Evolutionary conservation across 2,888 invertebrate species (phyloP).

Genomic region (Luperina testacea): DNA sequence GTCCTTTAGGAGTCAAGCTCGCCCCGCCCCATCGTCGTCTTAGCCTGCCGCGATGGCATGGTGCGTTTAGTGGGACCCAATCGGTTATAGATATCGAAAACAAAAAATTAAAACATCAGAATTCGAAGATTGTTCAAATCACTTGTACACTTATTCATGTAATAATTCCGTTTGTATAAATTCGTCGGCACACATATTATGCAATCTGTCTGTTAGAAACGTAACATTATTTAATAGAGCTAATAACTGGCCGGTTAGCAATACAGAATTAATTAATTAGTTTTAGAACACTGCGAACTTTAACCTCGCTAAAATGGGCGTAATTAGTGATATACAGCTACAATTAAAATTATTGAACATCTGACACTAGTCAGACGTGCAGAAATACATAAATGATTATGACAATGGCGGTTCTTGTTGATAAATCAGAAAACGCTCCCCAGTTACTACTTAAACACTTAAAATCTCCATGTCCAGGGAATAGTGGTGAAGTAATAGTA

Average conservation of each 20-base stretch:
- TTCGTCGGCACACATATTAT: neutral
- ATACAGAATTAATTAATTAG: constrained; percentile 30
- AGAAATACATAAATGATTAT: neutral
- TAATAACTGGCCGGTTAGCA: constrained; percentile 12
- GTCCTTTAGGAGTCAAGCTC: too few species aligned
- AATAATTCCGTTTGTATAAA: neutral
- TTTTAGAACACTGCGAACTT: constrained; percentile 25
- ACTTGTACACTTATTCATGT: neutral
- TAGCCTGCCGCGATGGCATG: too few species aligned
- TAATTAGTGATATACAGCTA: constrained; percentile 25
- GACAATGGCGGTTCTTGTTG: neutral
- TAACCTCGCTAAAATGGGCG: constrained; percentile 27
- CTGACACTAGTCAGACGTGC: neutral
- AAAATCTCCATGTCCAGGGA: neutral
- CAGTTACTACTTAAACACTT: neutral
- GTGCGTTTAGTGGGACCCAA: too few species aligned
- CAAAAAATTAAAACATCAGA: neutral
- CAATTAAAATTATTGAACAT: constrained; percentile 27
- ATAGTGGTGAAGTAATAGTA: neutral
- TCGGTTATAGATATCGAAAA: neutral
- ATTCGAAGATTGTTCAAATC: neutral
- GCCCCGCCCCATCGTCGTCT: too few species aligned
- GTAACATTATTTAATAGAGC: constrained; percentile 26
- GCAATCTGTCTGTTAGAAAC: neutral
- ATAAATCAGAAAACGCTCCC: neutral